Conservation (phyloP, 2,797 vertebrate genomes). For the Leptodactylus fallax region DNA sequence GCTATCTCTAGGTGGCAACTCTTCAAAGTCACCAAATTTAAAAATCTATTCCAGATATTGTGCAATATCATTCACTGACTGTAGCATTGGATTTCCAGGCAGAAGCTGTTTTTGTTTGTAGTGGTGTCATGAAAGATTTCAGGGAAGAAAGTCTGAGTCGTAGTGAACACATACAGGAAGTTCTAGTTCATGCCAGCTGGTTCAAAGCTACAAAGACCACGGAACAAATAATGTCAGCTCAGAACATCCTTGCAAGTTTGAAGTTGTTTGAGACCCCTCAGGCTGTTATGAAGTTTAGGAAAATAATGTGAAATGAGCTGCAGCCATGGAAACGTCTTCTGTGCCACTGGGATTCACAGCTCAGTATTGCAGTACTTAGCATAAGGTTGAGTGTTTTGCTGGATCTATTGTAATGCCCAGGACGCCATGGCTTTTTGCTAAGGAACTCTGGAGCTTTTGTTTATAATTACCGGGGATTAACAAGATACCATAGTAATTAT, state of each 20-base stretch:
- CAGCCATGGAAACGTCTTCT: slow-evolving; percentile 38
- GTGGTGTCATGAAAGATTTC: slow-evolving; percentile 27
- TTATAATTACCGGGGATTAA: slow-evolving; percentile 26
- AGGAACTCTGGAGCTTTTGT: slow-evolving; percentile 20
- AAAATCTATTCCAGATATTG: background rate
- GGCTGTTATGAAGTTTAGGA: slow-evolving; percentile 37
- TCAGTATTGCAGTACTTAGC: slow-evolving; percentile 7
- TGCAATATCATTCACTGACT: background rate
- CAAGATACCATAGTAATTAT: slow-evolving; percentile 12
- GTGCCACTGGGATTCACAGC: slow-evolving; percentile 35
- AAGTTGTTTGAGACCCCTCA: slow-evolving; percentile 53
- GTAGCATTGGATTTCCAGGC: background rate
- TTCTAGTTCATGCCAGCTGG: slow-evolving; percentile 50
- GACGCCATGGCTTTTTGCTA: background rate
- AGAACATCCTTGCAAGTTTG: slow-evolving; percentile 59
- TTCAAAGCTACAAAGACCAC: slow-evolving; percentile 53
- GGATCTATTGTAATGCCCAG: background rate
- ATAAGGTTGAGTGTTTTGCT: slow-evolving; percentile 6
- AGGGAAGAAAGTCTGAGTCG: background rate
- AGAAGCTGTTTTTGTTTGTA: background rate
- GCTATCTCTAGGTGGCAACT: background rate
- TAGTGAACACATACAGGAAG: slow-evolving; percentile 11
- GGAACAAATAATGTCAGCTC: slow-evolving; percentile 51
- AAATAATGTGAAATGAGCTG: slow-evolving; percentile 39
- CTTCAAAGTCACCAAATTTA: background rate